phyloP scores from a whole-genome alignment of 1,140 invertebrate genomes.

The Drosophila burlai region DNA sequence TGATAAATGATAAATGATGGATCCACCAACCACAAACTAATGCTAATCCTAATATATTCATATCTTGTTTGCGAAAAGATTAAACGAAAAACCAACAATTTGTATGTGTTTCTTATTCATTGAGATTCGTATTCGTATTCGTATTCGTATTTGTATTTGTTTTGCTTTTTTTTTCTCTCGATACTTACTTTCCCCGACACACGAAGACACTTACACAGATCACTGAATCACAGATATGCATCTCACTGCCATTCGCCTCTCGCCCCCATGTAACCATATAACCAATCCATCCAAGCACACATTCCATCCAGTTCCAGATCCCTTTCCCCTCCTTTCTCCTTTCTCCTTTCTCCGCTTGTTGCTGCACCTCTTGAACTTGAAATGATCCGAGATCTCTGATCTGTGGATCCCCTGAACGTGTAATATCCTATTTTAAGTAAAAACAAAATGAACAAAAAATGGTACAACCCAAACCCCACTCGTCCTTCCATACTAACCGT shows the following conservation, averaged over 20 bases:
- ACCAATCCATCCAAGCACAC: not conserved
- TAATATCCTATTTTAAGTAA: constrained; percentile 12
- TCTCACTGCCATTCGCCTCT: constrained; percentile 1
- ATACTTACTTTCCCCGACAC: constrained; percentile 6
- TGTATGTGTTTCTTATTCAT: constrained; percentile 77
- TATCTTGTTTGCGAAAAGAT: constrained; percentile 78
- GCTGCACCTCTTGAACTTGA: constrained; percentile 3
- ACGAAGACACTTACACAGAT: constrained; percentile 2
- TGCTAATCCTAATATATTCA: constrained; percentile 54
- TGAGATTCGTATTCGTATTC: constrained; percentile 16
- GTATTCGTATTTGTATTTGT: not conserved
- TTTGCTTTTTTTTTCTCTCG: not conserved
- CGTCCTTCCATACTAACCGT: constrained; percentile 8
- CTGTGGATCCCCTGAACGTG: not conserved
- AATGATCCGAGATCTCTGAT: not conserved
- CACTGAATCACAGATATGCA: not conserved
- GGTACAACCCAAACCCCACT: constrained; percentile 3
- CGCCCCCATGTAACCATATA: not conserved
- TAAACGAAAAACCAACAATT: constrained; percentile 73
- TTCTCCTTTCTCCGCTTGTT: not conserved
- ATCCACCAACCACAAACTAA: constrained; percentile 53
- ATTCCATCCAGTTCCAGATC: not conserved
- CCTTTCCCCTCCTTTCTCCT: not conserved
- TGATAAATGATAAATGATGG: constrained; percentile 25
- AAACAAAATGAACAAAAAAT: not conserved